A percentile compares a stretch with the other conserved stretches of the same genome.
These are phyloP conservation scores for Dinocampus coccinellae DNA, from an alignment of 2,888 invertebrate genomes.

Conservation along the genomic window DNA sequence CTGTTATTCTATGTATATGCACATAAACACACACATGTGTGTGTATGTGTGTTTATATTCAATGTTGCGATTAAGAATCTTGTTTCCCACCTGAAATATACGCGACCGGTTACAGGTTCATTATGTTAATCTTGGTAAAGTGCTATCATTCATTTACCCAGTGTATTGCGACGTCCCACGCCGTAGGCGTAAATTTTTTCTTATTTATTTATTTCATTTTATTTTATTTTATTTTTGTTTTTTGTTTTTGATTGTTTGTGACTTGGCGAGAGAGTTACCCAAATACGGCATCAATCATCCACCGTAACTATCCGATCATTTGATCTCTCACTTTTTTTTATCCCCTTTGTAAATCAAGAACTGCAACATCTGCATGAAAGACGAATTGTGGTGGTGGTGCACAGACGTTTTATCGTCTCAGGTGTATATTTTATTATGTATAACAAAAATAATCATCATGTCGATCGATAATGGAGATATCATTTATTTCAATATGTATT, in stretches of 20 bases:
- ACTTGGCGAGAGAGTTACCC: constrained; percentile 22
- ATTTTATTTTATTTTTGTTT: not conserved
- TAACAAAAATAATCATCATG: constrained; percentile 23
- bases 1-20: too few relatives aligned
- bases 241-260: constrained; percentile 36
- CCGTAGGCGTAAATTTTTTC: constrained; percentile 22
- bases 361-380: constrained; percentile 29
- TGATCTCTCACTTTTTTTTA: constrained; percentile 1
- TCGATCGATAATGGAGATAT: constrained; percentile 29
- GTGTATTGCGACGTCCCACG: constrained; percentile 32
- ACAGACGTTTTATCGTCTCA: constrained; percentile 11
- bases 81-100: constrained; percentile 8
- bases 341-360: constrained; percentile 6
- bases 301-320: constrained; percentile 50
- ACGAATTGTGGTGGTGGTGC: constrained; percentile 17
- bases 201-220: not conserved
- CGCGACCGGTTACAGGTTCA: constrained; percentile 41
- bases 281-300: constrained; percentile 51
- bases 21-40: not conserved
- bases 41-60: not conserved
- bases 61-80: constrained; percentile 16
- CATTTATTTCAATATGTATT: not conserved
- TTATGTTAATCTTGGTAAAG: constrained; percentile 47
- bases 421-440: constrained; percentile 23
- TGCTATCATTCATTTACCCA: constrained; percentile 36